phyloP scores from a whole-genome alignment of 2,888 invertebrate species.

The Aporophyla nigra region DNA sequence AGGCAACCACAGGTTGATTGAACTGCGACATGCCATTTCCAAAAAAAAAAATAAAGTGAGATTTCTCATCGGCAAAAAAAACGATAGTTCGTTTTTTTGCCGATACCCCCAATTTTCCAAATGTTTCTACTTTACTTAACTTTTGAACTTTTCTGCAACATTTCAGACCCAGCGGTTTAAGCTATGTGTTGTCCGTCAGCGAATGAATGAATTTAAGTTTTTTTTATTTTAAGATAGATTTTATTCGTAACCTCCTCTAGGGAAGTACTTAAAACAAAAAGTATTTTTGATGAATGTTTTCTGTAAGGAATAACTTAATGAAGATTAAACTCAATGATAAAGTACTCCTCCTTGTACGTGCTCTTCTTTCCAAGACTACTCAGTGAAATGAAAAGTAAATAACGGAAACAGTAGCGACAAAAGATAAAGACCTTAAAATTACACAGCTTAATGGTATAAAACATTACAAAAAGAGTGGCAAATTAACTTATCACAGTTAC shows the following conservation, averaged over 20 bases:
- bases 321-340: neutral
- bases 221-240: neutral
- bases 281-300: no score
- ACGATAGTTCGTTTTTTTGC: no score
- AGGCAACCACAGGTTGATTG: no score
- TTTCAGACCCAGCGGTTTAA: neutral
- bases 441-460: neutral
- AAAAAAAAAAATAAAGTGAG: neutral
- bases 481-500: neutral
- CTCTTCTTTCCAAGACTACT: constrained; percentile 9
- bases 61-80: neutral
- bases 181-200: neutral
- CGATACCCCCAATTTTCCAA: neutral
- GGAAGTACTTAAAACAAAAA: neutral
- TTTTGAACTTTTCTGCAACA: neutral
- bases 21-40: no score
- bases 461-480: neutral
- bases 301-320: no score
- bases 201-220: neutral
- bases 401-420: no score
- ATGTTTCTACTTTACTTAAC: no score
- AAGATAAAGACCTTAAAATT: neutral
- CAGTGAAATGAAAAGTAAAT: neutral
- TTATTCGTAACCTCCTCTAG: no score
- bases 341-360: neutral